These are phyloP conservation scores for Notothenia rossii DNA, from an alignment of 2,113 vertebrate genomes.

Conservation along the genomic window DNA sequence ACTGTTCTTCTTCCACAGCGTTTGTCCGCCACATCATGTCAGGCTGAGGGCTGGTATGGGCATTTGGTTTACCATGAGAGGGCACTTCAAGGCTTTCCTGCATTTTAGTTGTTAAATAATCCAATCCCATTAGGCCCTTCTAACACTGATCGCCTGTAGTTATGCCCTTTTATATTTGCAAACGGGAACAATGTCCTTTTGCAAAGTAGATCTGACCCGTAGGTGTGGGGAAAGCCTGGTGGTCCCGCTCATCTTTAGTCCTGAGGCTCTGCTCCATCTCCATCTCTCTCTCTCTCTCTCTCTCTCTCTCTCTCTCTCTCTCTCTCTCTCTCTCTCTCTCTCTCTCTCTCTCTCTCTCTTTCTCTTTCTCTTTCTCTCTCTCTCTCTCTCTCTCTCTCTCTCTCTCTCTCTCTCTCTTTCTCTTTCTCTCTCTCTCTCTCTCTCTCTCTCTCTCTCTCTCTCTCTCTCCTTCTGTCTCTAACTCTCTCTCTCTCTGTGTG, in stretches of 20 bases:
- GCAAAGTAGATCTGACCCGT: slow-evolving; percentile 42
- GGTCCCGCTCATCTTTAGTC: slow-evolving; percentile 60
- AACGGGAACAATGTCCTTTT: slow-evolving; percentile 10
- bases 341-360: too few species aligned
- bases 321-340: too few species aligned
- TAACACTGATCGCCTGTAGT: slow-evolving; percentile 47
- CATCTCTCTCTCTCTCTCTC: too few species aligned
- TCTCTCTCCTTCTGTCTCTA: too few species aligned
- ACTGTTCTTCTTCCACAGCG: slow-evolving; percentile 80
- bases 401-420: too few species aligned
- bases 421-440: too few species aligned
- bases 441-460: too few species aligned
- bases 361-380: too few species aligned
- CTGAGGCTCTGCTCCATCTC: slow-evolving; percentile 62
- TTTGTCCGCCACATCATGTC: slow-evolving; percentile 86
- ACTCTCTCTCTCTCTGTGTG: rapidly evolving
- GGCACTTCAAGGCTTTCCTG: slow-evolving; percentile 71
- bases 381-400: too few species aligned
- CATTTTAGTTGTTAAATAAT: slow-evolving; percentile 38
- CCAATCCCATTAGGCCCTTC: slow-evolving; percentile 1
- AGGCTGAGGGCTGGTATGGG: slow-evolving; percentile 81
- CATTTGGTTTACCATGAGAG: slow-evolving; percentile 71
- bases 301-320: too few species aligned
- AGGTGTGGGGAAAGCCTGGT: slow-evolving; percentile 69
- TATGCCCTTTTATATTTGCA: slow-evolving; percentile 1